These are phyloP conservation scores for Meghimatium bilineatum DNA, from an alignment of 2,888 invertebrate species.

Conservation along the genomic window DNA sequence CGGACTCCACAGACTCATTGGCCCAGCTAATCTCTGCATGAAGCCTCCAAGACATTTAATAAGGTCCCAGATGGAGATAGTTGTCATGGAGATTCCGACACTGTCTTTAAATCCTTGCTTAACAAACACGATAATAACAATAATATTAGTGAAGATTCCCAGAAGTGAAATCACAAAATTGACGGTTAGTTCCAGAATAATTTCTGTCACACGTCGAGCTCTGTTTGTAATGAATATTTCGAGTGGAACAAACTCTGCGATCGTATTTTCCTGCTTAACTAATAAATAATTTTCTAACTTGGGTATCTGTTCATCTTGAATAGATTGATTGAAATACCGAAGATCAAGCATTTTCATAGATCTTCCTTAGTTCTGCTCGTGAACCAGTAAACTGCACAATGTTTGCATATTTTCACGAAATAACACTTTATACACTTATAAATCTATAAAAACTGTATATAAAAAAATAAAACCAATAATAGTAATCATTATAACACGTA, in stretches of 20 bases:
- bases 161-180: constrained; percentile 22
- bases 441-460: too few species aligned
- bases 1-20: constrained; percentile 18
- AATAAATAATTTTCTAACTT: not conserved
- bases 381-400: not conserved
- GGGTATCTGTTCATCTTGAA: not conserved
- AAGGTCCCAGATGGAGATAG: constrained; percentile 37
- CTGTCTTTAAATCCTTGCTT: constrained; percentile 46
- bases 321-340: not conserved
- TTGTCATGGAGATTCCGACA: constrained; percentile 39
- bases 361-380: not conserved
- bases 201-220: constrained; percentile 4
- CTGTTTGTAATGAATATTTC: constrained; percentile 33
- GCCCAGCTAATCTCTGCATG: constrained; percentile 38
- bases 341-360: not conserved
- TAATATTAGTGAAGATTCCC: constrained; percentile 33
- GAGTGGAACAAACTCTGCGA: constrained; percentile 23
- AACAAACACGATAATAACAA: constrained; percentile 33
- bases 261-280: not conserved
- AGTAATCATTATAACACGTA: too few species aligned
- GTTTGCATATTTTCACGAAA: too few species aligned
- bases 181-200: constrained; percentile 11
- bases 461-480: too few species aligned
- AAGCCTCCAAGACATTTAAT: constrained; percentile 36
- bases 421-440: too few species aligned